Evolutionary conservation across 2,797 vertebrate species (phyloP).

Genomic region (Trichosurus vulpecula): DNA sequence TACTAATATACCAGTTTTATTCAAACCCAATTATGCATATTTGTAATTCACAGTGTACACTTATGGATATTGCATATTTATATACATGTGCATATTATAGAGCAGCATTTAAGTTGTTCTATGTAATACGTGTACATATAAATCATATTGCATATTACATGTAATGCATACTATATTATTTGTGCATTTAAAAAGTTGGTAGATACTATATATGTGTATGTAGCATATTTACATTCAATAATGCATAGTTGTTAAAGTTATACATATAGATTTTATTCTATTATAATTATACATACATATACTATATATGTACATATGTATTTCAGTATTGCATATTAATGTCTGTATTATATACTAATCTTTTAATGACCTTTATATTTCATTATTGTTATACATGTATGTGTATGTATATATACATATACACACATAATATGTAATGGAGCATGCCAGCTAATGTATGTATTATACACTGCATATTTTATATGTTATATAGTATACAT

Average conservation of each 20-base stretch:
- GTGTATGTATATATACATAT: neutral
- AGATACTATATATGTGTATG: neutral
- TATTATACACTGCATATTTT: neutral
- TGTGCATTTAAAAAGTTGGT: neutral
- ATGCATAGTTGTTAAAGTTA: neutral
- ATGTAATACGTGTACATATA: neutral
- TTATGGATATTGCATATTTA: neutral
- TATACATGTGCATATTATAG: neutral
- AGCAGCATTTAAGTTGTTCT: neutral
- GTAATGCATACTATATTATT: neutral
- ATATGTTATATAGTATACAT: neutral
- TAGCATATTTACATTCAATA: neutral
- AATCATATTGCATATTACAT: neutral
- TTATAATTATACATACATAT: neutral
- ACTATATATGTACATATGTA: neutral
- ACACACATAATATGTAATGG: neutral
- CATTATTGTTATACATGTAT: neutral
- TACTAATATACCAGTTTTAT: neutral
- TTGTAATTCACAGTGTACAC: neutral
- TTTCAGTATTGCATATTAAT: neutral
- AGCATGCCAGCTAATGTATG: no score
- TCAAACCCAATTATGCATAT: neutral
- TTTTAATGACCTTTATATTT: neutral
- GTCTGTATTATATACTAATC: neutral
- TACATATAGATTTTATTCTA: neutral